Conservation (phyloP, 2,888 invertebrate species). For the Melinaea marsaeus region DNA sequence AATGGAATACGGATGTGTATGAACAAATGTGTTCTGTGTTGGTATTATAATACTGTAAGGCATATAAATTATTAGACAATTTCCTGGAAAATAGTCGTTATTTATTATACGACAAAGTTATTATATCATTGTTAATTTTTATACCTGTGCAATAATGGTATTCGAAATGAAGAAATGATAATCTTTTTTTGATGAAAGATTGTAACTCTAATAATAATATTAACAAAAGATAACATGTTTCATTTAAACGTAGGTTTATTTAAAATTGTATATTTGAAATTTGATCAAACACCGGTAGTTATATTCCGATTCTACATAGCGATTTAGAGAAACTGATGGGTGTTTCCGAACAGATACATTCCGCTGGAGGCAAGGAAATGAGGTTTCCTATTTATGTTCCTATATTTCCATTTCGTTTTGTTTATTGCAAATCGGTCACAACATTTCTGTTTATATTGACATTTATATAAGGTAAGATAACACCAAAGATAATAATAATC, state of each 20-base stretch:
- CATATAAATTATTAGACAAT: conserved; percentile 8
- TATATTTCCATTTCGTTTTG: background rate
- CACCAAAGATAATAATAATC: no score
- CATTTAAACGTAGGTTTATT: no score
- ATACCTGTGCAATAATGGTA: no score
- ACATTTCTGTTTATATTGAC: background rate
- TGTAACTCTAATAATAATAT: no score
- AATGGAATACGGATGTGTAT: conserved; percentile 5
- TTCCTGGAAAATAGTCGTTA: background rate
- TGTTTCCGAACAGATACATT: conserved; percentile 10
- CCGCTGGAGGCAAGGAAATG: conserved; percentile 12
- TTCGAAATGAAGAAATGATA: no score
- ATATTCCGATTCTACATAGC: background rate
- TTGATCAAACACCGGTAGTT: no score
- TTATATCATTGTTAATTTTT: no score
- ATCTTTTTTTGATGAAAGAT: no score
- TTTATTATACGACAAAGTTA: background rate
- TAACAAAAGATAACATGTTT: no score
- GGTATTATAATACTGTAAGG: background rate
- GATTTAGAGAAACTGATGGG: conserved; percentile 12
- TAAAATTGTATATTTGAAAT: no score
- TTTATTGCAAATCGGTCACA: conserved; percentile 1
- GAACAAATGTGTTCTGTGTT: conserved; percentile 4
- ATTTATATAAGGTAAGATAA: background rate
- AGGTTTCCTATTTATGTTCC: conserved; percentile 7